Conservation (phyloP, 2,888 invertebrate species). For the Emmelina monodactyla region DNA sequence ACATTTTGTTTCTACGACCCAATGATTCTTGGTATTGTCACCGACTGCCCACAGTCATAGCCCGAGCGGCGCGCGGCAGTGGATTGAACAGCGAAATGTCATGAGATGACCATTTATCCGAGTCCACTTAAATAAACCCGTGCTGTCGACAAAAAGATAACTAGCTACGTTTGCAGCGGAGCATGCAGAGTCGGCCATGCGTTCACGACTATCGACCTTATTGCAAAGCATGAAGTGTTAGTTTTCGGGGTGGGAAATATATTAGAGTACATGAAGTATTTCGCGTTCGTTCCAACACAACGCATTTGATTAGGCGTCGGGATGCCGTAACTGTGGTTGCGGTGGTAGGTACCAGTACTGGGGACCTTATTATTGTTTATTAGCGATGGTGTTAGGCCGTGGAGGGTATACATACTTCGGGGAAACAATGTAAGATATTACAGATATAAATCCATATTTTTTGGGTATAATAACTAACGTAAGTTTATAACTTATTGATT, state of each 20-base stretch:
- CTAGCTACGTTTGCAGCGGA: conserved; percentile 32
- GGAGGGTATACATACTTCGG: too few relatives aligned
- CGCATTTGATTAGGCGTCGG: conserved; percentile 32
- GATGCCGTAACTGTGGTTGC: conserved; percentile 32
- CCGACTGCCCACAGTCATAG: background rate
- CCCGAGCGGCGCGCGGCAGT: conserved; percentile 22
- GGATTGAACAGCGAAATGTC: conserved; percentile 52
- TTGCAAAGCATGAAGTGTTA: background rate
- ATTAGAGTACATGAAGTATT: conserved; percentile 47
- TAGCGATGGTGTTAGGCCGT: too few relatives aligned
- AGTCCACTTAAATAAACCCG: conserved; percentile 65
- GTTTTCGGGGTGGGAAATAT: conserved; percentile 10
- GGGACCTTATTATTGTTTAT: too few relatives aligned
- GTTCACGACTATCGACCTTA: background rate
- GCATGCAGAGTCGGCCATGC: conserved; percentile 26
- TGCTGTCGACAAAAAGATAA: conserved; percentile 59
- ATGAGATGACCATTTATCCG: conserved; percentile 62
- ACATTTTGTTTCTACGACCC: conserved; percentile 51
- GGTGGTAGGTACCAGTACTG: too few relatives aligned
- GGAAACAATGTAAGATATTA: too few relatives aligned
- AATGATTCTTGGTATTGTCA: too few relatives aligned
- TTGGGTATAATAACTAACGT: too few relatives aligned
- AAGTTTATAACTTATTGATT: too few relatives aligned
- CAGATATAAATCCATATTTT: too few relatives aligned
- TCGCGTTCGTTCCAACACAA: conserved; percentile 44